These are phyloP conservation scores for Cryptoprocta ferox DNA, from an alignment of 2,797 vertebrate genomes.

Conservation along the genomic window DNA sequence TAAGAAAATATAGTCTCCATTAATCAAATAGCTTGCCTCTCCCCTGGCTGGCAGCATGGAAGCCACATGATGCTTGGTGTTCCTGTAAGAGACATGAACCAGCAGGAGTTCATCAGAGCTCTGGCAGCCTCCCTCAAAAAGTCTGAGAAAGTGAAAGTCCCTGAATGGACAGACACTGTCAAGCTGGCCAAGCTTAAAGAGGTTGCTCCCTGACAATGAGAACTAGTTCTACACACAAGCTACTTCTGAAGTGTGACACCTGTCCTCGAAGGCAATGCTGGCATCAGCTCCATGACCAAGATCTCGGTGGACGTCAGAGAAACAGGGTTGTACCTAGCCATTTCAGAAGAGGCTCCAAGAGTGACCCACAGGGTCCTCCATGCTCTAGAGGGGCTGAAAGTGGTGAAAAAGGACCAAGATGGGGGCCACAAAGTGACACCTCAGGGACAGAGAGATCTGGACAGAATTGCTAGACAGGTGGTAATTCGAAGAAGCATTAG, in stretches of 20 bases:
- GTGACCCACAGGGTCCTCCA: background rate
- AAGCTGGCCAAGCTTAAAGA: background rate
- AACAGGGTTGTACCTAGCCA: background rate
- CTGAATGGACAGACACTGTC: background rate
- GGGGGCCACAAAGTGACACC: background rate
- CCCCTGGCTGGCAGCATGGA: background rate
- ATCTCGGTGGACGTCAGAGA: background rate
- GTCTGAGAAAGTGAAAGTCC: background rate
- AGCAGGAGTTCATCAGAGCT: background rate
- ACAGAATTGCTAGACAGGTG: background rate
- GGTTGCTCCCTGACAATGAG: background rate
- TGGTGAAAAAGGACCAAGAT: background rate
- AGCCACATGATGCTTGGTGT: background rate
- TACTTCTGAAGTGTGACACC: background rate
- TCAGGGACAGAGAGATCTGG: background rate
- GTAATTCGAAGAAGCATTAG: background rate
- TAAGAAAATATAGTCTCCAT: constrained; percentile 15
- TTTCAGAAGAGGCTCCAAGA: background rate
- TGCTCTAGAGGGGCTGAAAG: background rate
- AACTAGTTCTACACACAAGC: background rate
- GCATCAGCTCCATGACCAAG: background rate
- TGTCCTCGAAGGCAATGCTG: background rate
- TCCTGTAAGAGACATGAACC: background rate
- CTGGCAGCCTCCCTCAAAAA: background rate
- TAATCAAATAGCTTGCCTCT: background rate